Conservation (phyloP, 2,888 invertebrate species). For the Lymantria monacha region DNA sequence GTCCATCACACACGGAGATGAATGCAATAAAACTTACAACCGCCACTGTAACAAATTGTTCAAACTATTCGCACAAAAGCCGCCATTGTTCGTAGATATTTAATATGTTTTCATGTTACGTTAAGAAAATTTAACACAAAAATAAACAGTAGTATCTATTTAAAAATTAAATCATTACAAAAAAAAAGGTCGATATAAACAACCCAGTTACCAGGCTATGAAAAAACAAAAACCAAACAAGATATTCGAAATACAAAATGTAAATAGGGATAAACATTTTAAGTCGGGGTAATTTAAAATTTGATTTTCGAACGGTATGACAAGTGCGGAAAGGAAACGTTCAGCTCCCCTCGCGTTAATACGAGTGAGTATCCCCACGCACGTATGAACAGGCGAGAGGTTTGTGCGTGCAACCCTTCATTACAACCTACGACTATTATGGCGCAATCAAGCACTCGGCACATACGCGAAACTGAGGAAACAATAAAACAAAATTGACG, state of each 20-base stretch:
- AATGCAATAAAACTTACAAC: constrained; percentile 69
- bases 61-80: neutral
- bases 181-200: no score
- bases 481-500: constrained; percentile 77
- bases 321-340: constrained; percentile 72
- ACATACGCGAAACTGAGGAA: constrained; percentile 78
- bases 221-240: no score
- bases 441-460: constrained; percentile 75
- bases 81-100: no score
- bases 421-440: constrained; percentile 73
- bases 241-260: constrained; percentile 11
- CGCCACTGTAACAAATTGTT: constrained; percentile 15
- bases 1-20: constrained; percentile 69
- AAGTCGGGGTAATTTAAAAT: constrained; percentile 51
- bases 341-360: constrained; percentile 61
- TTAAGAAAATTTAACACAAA: no score
- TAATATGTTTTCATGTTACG: no score
- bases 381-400: constrained; percentile 48
- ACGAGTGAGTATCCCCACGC: constrained; percentile 56
- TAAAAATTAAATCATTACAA: no score
- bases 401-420: constrained; percentile 76
- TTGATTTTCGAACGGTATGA: constrained; percentile 58
- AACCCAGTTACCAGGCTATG: no score
- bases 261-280: constrained; percentile 40
- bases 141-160: no score